Conservation (phyloP, 2,888 invertebrate species). For the Pammene aurita region DNA sequence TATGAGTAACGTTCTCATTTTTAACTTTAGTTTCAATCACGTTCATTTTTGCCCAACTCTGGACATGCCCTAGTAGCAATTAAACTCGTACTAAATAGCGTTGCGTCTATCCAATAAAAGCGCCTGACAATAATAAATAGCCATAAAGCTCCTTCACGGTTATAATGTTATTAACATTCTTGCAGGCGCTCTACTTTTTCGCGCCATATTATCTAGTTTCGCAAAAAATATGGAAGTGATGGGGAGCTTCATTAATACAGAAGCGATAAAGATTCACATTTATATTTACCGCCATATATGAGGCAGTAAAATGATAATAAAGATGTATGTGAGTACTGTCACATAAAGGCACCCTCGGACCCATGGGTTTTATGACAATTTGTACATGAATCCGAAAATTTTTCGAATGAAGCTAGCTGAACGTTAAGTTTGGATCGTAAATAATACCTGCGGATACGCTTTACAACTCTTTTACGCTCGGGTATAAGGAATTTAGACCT, state of each 20-base stretch:
- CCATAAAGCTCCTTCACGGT: constrained; percentile 46
- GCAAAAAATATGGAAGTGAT: constrained; percentile 32
- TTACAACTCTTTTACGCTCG: not conserved
- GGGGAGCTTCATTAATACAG: constrained; percentile 64
- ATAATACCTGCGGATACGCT: constrained; percentile 27
- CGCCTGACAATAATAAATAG: constrained; percentile 60
- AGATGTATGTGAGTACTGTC: constrained; percentile 56
- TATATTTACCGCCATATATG: constrained; percentile 58
- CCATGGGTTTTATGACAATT: constrained; percentile 58
- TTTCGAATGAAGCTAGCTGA: constrained; percentile 45
- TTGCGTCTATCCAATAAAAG: constrained; percentile 45
- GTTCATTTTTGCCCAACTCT: no score
- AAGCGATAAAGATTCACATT: constrained; percentile 65
- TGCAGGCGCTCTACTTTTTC: constrained; percentile 54
- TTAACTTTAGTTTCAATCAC: no score
- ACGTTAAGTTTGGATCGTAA: constrained; percentile 36
- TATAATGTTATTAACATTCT: constrained; percentile 52
- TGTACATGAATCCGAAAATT: constrained; percentile 55
- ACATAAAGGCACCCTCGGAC: constrained; percentile 60
- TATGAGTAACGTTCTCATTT: no score
- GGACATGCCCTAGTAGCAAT: constrained; percentile 45
- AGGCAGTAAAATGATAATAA: constrained; percentile 72
- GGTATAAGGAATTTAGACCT: not conserved
- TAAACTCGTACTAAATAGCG: constrained; percentile 9
- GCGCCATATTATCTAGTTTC: constrained; percentile 39